A percentile compares a stretch with the other conserved stretches of the same genome.
Conservation (phyloP, 2,113 vertebrate species). For the Poeciliopsis prolifica region DNA sequence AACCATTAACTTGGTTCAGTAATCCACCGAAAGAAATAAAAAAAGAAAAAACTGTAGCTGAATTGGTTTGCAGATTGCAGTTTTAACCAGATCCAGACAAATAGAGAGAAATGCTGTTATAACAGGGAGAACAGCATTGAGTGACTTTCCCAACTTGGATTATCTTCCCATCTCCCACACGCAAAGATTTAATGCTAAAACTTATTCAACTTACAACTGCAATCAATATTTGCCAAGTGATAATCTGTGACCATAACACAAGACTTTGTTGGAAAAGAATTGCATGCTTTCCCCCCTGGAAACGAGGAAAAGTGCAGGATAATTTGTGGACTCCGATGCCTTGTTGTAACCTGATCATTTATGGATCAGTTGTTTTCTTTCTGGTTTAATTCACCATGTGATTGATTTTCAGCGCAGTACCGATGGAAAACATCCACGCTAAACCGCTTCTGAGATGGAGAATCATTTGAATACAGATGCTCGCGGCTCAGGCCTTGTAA, state of each 20-base stretch:
- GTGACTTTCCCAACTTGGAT: conserved; percentile 11
- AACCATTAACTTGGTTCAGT: conserved; percentile 14
- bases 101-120: conserved; percentile 9
- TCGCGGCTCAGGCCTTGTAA: conserved; percentile 72
- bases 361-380: conserved; percentile 86
- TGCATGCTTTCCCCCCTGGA: conserved; percentile 53
- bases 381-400: conserved; percentile 87
- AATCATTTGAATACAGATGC: conserved; percentile 81
- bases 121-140: conserved; percentile 1
- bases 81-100: background rate
- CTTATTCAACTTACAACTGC: conserved; percentile 13
- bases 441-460: conserved; percentile 77
- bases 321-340: conserved; percentile 75
- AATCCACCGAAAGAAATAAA: conserved; percentile 36
- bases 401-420: conserved; percentile 85
- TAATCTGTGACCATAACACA: conserved; percentile 33
- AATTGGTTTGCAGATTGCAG: background rate
- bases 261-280: conserved; percentile 37
- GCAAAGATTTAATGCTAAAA: conserved; percentile 15
- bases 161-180: conserved; percentile 25
- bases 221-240: conserved; percentile 40
- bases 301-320: conserved; percentile 72
- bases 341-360: conserved; percentile 86
- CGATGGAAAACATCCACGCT: conserved; percentile 78
- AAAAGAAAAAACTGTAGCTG: conserved; percentile 17